A percentile compares a stretch with the other conserved stretches of the same genome.
These are phyloP conservation scores for Coelopa frigida DNA, from an alignment of 1,140 invertebrate genomes.

Conservation along the genomic window DNA sequence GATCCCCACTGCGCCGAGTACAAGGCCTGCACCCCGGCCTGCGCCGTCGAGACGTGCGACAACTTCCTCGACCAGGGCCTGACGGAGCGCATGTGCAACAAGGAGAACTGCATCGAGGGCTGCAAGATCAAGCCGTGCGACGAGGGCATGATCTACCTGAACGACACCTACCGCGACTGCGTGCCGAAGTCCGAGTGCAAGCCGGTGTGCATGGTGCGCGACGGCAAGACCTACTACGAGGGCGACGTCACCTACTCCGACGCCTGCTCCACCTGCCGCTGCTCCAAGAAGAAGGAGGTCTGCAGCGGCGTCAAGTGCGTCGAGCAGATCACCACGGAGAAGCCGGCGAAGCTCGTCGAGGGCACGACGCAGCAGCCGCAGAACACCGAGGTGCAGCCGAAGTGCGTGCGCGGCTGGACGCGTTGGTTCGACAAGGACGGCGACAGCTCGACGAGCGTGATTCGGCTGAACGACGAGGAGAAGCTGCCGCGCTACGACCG, in stretches of 20 bases:
- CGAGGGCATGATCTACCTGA: slow-evolving; percentile 61
- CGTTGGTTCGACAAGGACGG: slow-evolving; percentile 62
- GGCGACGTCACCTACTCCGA: slow-evolving; percentile 69
- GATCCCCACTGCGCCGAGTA: slow-evolving; percentile 70
- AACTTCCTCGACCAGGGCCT: slow-evolving; percentile 59
- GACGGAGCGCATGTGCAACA: slow-evolving; percentile 54
- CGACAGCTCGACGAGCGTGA: slow-evolving; percentile 33
- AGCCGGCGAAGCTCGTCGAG: slow-evolving; percentile 5
- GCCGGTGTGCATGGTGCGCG: slow-evolving; percentile 57
- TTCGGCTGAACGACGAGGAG: slow-evolving; percentile 39
- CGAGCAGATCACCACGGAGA: slow-evolving; percentile 21
- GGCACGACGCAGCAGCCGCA: slow-evolving; percentile 21
- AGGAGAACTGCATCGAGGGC: slow-evolving; percentile 73
- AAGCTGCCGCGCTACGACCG: slow-evolving; percentile 36
- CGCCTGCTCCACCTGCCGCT: slow-evolving; percentile 69
- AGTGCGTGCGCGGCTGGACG: slow-evolving; percentile 64
- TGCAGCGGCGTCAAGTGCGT: slow-evolving; percentile 64
- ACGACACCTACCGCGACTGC: slow-evolving; percentile 61
- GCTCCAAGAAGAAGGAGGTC: slow-evolving; percentile 55
- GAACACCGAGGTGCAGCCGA: slow-evolving; percentile 27
- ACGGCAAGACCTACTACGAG: slow-evolving; percentile 62
- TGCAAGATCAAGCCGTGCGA: slow-evolving; percentile 58
- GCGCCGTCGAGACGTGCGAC: slow-evolving; percentile 76
- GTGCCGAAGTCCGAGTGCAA: slow-evolving; percentile 64
- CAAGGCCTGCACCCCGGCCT: slow-evolving; percentile 71